Evolutionary conservation across 1,140 invertebrate species (phyloP), one percentile per base, ranked within the genome.

Genomic region (Drosophila kohkoa): DNA sequence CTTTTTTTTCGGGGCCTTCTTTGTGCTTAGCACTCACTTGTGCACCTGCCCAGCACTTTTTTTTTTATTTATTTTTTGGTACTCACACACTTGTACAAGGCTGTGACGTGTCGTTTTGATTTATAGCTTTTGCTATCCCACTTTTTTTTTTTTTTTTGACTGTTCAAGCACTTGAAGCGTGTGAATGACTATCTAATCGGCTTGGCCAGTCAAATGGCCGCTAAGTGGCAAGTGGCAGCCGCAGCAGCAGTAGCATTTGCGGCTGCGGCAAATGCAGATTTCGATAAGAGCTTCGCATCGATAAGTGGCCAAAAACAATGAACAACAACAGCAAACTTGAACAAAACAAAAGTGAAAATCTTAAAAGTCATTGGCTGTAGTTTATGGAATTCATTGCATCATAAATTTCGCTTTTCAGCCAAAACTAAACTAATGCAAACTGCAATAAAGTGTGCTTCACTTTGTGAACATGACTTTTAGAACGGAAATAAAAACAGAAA

Each of bases 81-180:
- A 16, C 1, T 10, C 11, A 30, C 13, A 28, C 32, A 43, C 10
- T 15, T 51, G 8, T 38, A 11, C 28, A 69, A 49, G 55, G 38
- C 66, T 55, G 35, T 45, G 66, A 70, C 72, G 67, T 58, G 58
- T 70, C 45, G 11, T 8, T 63, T 75, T 70, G 66, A 75, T 75
- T 63, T 64, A 75, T 75, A 43, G 58, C 35, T 32, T 41, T 54
- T 62, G 49, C 35, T 32, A 3, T 13, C 16, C 20, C 6, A 1
- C 20, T 38, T 35, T 52, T 54, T n/a, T n/a, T n/a, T n/a, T n/a
- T n/a, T n/a, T 45, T 38, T 54, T 70, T 45, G 35, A 48, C 30
- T 45, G 10, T 35, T 54, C 30, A 20, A 35, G 30, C 57, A 74
- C 41, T 62, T 69, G 30, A 69, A 35, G 38, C 16, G 1, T 13